Evolutionary conservation across 2,888 invertebrate species (phyloP).

Genomic region (Coleophora flavipennella): DNA sequence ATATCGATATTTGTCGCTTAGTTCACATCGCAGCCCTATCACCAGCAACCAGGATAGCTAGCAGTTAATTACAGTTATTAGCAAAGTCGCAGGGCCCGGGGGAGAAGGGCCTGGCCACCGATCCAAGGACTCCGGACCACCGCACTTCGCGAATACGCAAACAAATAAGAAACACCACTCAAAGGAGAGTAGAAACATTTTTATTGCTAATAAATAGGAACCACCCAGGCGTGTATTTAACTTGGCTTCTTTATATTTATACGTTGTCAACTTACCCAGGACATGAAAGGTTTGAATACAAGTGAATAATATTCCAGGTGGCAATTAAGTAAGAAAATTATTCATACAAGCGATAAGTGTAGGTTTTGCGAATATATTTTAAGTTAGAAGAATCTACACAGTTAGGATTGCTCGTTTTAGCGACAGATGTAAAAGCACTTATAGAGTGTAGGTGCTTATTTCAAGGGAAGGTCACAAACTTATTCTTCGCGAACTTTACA

Average conservation of each 20-base stretch:
- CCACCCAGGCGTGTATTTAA: slow-evolving; percentile 4
- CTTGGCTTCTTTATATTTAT: too few relatives aligned
- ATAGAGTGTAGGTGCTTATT: neutral
- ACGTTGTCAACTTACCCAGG: too few relatives aligned
- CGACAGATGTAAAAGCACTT: neutral
- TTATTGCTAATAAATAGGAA: slow-evolving; percentile 12
- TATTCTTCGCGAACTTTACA: neutral
- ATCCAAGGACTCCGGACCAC: slow-evolving; percentile 25
- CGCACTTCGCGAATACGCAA: slow-evolving; percentile 31
- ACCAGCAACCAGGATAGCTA: slow-evolving; percentile 37
- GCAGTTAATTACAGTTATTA: slow-evolving; percentile 61
- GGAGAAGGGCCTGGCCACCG: slow-evolving; percentile 45
- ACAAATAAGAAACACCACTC: slow-evolving; percentile 1
- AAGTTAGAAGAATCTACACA: neutral
- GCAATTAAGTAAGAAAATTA: slow-evolving; percentile 27
- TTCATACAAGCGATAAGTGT: slow-evolving; percentile 11
- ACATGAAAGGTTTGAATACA: slow-evolving; percentile 24
- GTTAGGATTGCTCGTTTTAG: neutral
- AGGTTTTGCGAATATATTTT: neutral
- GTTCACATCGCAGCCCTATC: slow-evolving; percentile 4
- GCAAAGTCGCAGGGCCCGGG: slow-evolving; percentile 39
- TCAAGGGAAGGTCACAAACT: neutral
- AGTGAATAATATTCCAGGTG: slow-evolving; percentile 26
- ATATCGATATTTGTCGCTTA: too few relatives aligned
- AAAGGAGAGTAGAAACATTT: slow-evolving; percentile 23